Evolutionary conservation across 2,888 invertebrate species (phyloP).

Genomic region (Nebria salina): DNA sequence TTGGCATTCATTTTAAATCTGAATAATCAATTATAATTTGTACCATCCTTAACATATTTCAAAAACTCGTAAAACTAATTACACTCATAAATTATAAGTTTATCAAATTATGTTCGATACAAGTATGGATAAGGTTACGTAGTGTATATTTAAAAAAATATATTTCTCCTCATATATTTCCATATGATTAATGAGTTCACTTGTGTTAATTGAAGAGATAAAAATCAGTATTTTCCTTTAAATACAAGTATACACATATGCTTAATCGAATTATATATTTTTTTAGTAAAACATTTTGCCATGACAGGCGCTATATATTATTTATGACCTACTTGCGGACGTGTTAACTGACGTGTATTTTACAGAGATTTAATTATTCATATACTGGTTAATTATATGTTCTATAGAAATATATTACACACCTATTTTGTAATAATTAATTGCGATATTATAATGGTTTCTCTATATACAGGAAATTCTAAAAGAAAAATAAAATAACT

Average conservation of each 20-base stretch:
- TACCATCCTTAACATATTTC: no score
- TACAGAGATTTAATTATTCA: constrained; percentile 23
- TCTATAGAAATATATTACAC: constrained; percentile 38
- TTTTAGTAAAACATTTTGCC: constrained; percentile 16
- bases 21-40: no score
- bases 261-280: constrained; percentile 43
- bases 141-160: neutral
- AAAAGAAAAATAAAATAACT: constrained; percentile 12
- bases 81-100: neutral
- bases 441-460: constrained; percentile 30
- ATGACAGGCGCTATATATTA: constrained; percentile 31
- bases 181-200: constrained; percentile 33
- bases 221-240: constrained; percentile 23
- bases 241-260: constrained; percentile 8
- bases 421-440: constrained; percentile 43
- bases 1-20: no score
- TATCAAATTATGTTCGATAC: neutral
- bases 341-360: constrained; percentile 35
- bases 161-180: neutral
- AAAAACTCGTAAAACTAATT: neutral
- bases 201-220: constrained; percentile 39
- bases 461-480: constrained; percentile 33
- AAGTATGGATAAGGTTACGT: neutral
- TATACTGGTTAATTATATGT: constrained; percentile 34
- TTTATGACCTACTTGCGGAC: constrained; percentile 33